A percentile compares a stretch with the other conserved stretches of the same genome.
Evolutionary conservation across 2,797 vertebrate genomes (phyloP).

Genomic region (Petrocephalus schoutedeni): DNA sequence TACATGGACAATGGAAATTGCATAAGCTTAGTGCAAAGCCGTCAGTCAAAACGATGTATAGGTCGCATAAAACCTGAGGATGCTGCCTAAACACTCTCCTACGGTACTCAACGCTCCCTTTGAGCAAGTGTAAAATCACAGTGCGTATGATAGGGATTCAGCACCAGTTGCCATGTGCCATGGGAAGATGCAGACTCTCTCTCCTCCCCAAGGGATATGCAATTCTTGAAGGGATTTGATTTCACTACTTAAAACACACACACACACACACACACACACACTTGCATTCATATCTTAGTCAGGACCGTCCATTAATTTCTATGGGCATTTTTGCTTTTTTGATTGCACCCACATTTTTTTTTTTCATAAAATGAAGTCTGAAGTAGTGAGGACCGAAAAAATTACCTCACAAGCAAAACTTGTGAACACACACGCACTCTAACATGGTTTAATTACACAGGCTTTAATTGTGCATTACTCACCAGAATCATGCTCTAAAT

Average conservation of each 20-base stretch:
- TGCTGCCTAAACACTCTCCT: neutral
- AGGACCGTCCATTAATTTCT: too few species aligned
- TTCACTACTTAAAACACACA: neutral
- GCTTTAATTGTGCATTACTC: conserved; percentile 13
- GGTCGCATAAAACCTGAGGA: neutral
- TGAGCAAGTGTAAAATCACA: neutral
- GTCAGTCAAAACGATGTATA: neutral
- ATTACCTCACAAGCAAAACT: too few species aligned
- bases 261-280: neutral
- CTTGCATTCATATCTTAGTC: too few species aligned
- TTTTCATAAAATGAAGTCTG: too few species aligned
- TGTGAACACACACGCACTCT: neutral
- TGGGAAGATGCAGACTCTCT: too few species aligned
- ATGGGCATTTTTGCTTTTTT: too few species aligned
- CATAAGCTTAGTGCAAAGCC: neutral
- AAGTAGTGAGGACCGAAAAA: too few species aligned
- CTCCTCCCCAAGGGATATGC: neutral
- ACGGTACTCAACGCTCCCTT: neutral
- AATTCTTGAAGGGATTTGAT: neutral
- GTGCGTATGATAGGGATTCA: neutral
- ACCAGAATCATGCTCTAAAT: neutral
- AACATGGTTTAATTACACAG: neutral
- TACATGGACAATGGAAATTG: neutral
- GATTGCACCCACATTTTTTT: too few species aligned
- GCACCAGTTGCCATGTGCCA: too few species aligned